Evolutionary conservation across 2,113 vertebrate species (phyloP), one percentile per base, ranked within the genome.

Genomic region (Erythrocercus mccallii): DNA sequence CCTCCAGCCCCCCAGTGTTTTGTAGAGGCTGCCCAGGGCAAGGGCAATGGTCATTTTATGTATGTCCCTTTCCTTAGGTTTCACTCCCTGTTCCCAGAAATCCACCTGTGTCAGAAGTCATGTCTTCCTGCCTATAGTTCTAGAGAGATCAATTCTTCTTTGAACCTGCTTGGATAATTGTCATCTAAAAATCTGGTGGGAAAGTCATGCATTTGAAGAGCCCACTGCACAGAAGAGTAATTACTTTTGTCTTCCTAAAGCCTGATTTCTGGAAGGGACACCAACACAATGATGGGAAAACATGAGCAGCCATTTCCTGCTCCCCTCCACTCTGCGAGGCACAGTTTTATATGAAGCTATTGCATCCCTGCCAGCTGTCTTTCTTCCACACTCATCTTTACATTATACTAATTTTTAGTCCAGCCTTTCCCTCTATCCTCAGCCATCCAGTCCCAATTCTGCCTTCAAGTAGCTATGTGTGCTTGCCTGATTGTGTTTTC

Each of bases 361-460:
- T 0, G 0, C 37, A 74, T 31, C 21, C 47, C 44, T 71, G 21
- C 8, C 0, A 1, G 38, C 33, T 62, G 31, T 22, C 17, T 78
- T 44, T 81, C 15, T 66, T 86, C 74, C 40, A 76, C 8, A 47
- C 3, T 15, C 3, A 1, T 28, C 40, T 72, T 79, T 15, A 40
- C 17, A 35, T 33, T 51, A 42, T 27, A 76, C 16, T 71, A 23
- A 71, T 47, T 33, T 88, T 76, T 11, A 21, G 24, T 57, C 53
- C 68, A 56, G 33, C 24, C 90, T 11, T 71, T 72, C 24, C 57
- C 40, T 60, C 44, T 44, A 31, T 60, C 24, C 40, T 77, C 35
- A 80, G 40, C 48, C 44, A 93, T 22, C 23, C 57, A 71, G 48
- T 14, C 27, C 27, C 57, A 92, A 4, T 38, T 71, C 18, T 57